Base-by-base conservation (phyloP, 2,113 vertebrate genomes). In the Chamaea fasciata region DNA sequence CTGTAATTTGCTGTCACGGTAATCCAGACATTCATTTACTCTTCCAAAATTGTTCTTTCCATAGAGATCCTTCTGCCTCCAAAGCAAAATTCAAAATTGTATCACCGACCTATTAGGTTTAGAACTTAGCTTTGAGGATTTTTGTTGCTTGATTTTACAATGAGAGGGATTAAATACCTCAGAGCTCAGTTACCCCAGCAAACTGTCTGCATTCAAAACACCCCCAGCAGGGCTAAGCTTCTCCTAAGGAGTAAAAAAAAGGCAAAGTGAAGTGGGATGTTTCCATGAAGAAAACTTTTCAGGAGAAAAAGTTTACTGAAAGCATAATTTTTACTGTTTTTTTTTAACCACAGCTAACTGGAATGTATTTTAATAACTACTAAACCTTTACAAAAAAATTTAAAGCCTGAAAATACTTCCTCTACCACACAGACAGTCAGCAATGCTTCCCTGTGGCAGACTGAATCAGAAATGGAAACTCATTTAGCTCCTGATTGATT, bases 391-490 rank as follows among this genome's bases (percentile, higher is more conserved):
- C 0, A 1, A 41, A 87, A 41, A 81, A 60, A 50, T 13, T 64
- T 69, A 39, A 92, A 57, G 12, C 55, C 37, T 56, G 27, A 87
- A 81, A 81, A 55, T 39, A 12, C 28, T 49, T 87, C 22, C 33
- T 33, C 55, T 50, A 37, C 30, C n/a, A 49, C 33, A 77, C 18
- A 15, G 0, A 0, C 19, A 82, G 46, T n/a, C 65, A 70, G 70
- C 5, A 2, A 56, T 11, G 53, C 35, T 89, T 87, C 77, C 81
- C 68, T 69, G 20, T 46, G 41, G 77, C 82, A 91, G 47, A 37
- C 76, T 59, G 68, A 71, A 57, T 71, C 81, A 89, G 77, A 91
- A 89, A 89, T 76, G 39, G 77, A 89, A 94, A 93, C 80, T 77
- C 22, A 87, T 83, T 89, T 89, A 76, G 73, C 63, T 64, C 47